Conservation (phyloP, 1,140 invertebrate genomes). For the Ooceraea biroi region DNA sequence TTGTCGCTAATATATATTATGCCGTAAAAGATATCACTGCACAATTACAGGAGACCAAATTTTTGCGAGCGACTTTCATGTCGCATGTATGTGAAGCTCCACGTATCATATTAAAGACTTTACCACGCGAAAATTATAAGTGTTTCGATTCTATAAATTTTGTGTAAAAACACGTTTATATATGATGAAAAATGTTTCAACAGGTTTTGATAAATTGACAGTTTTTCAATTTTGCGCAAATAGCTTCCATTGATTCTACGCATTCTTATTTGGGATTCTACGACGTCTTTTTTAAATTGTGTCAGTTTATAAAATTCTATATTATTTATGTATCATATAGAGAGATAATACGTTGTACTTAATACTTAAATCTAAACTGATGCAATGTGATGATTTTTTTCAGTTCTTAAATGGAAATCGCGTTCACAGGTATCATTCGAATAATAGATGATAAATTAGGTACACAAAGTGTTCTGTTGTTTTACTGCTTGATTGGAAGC, state of each 20-base stretch:
- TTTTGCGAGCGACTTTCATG: constrained; percentile 43
- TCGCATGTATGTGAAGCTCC: constrained; percentile 22
- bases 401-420: constrained; percentile 25
- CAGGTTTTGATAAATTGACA: no score
- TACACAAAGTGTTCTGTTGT: constrained; percentile 13
- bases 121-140: constrained; percentile 7
- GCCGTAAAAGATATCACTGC: constrained; percentile 29
- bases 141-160: background rate
- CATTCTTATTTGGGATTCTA: background rate
- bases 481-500: constrained; percentile 19
- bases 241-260: background rate
- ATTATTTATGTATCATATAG: background rate
- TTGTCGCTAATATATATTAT: constrained; percentile 23
- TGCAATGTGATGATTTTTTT: constrained; percentile 30
- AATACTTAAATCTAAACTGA: constrained; percentile 53
- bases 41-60: constrained; percentile 31
- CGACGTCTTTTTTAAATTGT: background rate
- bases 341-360: constrained; percentile 37
- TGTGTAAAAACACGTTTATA: constrained; percentile 32
- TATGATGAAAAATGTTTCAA: background rate
- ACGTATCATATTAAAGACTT: constrained; percentile 29
- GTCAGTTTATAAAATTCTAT: constrained; percentile 9
- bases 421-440: constrained; percentile 5
- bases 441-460: constrained; percentile 2
- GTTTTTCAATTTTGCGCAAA: constrained; percentile 14